Evolutionary conservation across 2,797 vertebrate genomes (phyloP), one percentile per base, ranked within the genome.

Genomic region (Oceanodroma leucorhoa): DNA sequence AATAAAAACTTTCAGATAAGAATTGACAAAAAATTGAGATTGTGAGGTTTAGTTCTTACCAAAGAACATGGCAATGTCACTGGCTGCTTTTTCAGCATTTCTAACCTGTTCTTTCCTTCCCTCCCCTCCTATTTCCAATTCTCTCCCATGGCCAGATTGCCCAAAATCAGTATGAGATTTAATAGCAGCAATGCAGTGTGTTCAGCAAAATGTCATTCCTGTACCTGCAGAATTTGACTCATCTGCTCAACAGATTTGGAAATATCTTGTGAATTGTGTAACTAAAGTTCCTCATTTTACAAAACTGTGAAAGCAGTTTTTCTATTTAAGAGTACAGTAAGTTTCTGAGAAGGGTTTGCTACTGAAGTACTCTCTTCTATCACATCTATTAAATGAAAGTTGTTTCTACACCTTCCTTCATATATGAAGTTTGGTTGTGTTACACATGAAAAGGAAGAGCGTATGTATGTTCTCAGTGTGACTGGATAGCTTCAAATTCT

Each of bases 191-290:
- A 30, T 19, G 38, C 6, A 40, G 17, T 26, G 4, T 0, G 0
- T 65, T 40, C 40, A 54, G 71, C 24, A 76, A 54, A 85, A 70
- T 69, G 8, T 46, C 2, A n/a, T 61, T 76, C n/a, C n/a, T 58
- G 7, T 38, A 8, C 26, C 27, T 20, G 14, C n/a, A 70, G 36
- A 72, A 69, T 80, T 87, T 51, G 23, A 65, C 26, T 70, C 27
- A 29, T 76, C 27, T 70, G 20, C 53, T 64, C 38, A 43, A 89
- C 54, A 45, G 41, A 77, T 76, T 36, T 89, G 70, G 78, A 95
- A 92, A 62, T 46, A 40, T 1, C 24, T 81, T 70, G 27, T 73
- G 29, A 80, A 32, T 62, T 87, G 34, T 62, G 43, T 54, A 50
- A 51, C 12, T 60, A 16, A 62, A 3, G 58, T 79, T 93, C 78